phyloP scores from a whole-genome alignment of 2,888 invertebrate species.

The Ophraella communa region DNA sequence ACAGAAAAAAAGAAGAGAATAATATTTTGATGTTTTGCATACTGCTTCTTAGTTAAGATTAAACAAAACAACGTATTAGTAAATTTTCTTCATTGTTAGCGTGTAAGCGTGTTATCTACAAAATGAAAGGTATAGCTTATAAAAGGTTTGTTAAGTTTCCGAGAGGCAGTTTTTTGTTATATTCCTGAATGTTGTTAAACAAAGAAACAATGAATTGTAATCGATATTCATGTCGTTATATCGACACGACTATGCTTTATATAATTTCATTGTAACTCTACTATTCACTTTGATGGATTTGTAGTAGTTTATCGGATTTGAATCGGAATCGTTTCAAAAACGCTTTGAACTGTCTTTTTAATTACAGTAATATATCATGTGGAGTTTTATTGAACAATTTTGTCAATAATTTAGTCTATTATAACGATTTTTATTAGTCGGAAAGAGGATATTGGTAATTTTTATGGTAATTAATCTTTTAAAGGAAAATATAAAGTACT shows the following conservation, averaged over 20 bases:
- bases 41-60: too few species aligned
- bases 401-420: slow-evolving; percentile 1
- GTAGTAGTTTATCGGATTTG: not conserved
- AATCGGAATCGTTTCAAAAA: not conserved
- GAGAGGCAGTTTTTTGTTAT: too few species aligned
- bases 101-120: too few species aligned
- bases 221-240: not conserved
- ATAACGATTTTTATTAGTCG: not conserved
- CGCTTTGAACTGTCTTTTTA: not conserved
- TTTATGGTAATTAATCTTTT: not conserved
- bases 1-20: too few species aligned
- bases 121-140: too few species aligned
- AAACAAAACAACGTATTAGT: too few species aligned
- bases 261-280: not conserved
- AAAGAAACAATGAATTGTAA: not conserved
- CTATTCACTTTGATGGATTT: not conserved
- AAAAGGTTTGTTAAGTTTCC: too few species aligned
- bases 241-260: not conserved
- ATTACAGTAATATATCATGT: not conserved
- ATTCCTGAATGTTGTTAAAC: too few species aligned
- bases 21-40: too few species aligned
- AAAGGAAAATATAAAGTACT: not conserved
- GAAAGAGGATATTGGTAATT: not conserved
- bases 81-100: too few species aligned
- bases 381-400: not conserved